phyloP scores from a whole-genome alignment of 2,888 invertebrate genomes.

The Ametastegia equiseti region DNA sequence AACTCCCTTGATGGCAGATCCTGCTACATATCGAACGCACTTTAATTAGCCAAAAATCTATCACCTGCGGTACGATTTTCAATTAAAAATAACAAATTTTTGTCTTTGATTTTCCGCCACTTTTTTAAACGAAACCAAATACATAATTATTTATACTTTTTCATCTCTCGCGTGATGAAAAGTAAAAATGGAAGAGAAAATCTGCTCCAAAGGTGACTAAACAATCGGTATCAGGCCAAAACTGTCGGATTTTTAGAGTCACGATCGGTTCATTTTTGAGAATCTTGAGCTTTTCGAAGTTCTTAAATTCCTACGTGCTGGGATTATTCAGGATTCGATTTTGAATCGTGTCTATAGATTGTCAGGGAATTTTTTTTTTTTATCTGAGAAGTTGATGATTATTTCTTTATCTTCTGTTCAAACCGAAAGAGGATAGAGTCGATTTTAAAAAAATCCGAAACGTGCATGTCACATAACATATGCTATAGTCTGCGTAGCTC shows the following conservation, averaged over 20 bases:
- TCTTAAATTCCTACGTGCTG: not conserved
- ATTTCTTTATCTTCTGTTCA: not conserved
- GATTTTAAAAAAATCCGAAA: not conserved
- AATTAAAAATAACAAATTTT: not conserved
- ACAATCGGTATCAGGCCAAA: not conserved
- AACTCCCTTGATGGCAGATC: not conserved
- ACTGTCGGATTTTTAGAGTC: not conserved
- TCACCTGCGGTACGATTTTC: not conserved
- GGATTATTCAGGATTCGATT: not conserved
- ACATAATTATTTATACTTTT: too few relatives aligned
- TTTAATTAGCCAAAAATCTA: not conserved
- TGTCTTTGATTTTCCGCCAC: not conserved
- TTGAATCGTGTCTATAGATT: not conserved
- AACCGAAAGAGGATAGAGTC: not conserved
- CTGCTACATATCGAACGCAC: conserved; percentile 15
- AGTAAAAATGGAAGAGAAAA: not conserved
- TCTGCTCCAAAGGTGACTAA: not conserved
- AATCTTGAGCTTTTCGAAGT: not conserved
- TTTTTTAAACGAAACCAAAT: too few relatives aligned
- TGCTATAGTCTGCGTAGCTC: not conserved
- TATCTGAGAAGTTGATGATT: not conserved
- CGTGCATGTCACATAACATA: not conserved
- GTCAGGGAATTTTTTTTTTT: too few relatives aligned
- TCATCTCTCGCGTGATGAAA: too few relatives aligned
- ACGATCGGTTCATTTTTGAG: not conserved